phyloP scores from a whole-genome alignment of 1,140 invertebrate genomes.

The Brachystomella parvula region DNA sequence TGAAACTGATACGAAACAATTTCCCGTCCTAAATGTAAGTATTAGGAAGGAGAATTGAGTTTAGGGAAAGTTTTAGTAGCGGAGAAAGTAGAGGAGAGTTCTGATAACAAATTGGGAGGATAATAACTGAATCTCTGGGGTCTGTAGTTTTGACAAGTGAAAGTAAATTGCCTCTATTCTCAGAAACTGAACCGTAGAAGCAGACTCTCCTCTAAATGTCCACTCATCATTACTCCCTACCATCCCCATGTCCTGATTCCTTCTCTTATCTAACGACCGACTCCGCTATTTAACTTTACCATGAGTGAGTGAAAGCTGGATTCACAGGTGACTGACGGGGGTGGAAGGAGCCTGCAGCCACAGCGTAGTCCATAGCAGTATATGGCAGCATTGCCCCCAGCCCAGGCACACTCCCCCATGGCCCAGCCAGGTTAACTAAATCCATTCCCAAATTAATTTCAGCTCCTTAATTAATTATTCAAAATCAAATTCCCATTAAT shows the following conservation, averaged over 20 bases:
- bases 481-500: background rate
- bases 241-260: background rate
- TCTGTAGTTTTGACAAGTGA: constrained; percentile 20
- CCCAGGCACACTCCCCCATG: constrained; percentile 35
- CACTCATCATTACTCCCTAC: background rate
- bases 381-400: constrained; percentile 65
- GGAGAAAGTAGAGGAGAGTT: background rate
- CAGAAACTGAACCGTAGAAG: background rate
- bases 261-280: background rate
- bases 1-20: constrained; percentile 10
- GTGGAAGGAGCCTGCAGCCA: constrained; percentile 51
- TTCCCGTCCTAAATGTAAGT: background rate
- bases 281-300: constrained; percentile 48
- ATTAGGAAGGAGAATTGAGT: background rate
- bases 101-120: constrained; percentile 33
- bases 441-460: background rate
- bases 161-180: constrained; percentile 20
- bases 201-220: background rate
- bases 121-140: constrained; percentile 38
- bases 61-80: background rate
- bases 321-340: constrained; percentile 47
- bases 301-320: constrained; percentile 75
- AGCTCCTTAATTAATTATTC: background rate
- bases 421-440: constrained; percentile 34
- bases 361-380: constrained; percentile 74